A percentile compares a stretch with the other conserved stretches of the same genome.
These are phyloP conservation scores for Drosophila murphyi DNA, from an alignment of 1,140 invertebrate genomes.

Conservation along the genomic window DNA sequence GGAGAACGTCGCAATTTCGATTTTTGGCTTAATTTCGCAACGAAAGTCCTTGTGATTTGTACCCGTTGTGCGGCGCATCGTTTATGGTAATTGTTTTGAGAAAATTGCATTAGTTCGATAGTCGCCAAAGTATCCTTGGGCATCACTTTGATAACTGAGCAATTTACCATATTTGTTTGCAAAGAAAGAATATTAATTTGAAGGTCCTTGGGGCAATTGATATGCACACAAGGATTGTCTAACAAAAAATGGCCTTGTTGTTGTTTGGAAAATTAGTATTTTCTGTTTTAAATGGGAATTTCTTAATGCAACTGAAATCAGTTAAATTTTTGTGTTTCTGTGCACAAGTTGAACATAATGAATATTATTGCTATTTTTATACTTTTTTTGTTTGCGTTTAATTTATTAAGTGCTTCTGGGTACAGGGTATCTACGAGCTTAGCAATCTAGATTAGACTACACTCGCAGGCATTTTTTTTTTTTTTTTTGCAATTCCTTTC, in stretches of 20 bases:
- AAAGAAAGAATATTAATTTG: neutral
- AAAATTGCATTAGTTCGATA: constrained; percentile 42
- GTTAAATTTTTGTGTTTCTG: neutral
- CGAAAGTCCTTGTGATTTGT: constrained; percentile 20
- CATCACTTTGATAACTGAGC: constrained; percentile 34
- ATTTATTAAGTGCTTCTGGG: too few species aligned
- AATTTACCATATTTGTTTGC: constrained; percentile 11
- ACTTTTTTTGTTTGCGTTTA: too few species aligned
- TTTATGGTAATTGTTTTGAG: constrained; percentile 30
- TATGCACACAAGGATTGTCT: neutral
- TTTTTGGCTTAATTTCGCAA: constrained; percentile 19
- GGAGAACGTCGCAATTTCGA: constrained; percentile 24
- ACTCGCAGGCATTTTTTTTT: neutral
- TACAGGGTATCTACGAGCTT: too few species aligned
- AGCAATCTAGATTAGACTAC: too few species aligned
- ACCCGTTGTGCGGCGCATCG: constrained; percentile 5
- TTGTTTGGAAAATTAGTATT: too few species aligned
- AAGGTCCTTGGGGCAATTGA: neutral
- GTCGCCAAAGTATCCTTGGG: constrained; percentile 42
- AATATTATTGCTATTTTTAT: neutral
- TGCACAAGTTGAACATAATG: neutral
- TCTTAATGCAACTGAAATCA: too few species aligned
- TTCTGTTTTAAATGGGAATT: too few species aligned
- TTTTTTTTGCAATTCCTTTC: constrained; percentile 15
- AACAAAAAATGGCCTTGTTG: too few species aligned